Evolutionary conservation across 2,888 invertebrate species (phyloP), one percentile per base, ranked within the genome.

Genomic region (Ornithoptera priamus): DNA sequence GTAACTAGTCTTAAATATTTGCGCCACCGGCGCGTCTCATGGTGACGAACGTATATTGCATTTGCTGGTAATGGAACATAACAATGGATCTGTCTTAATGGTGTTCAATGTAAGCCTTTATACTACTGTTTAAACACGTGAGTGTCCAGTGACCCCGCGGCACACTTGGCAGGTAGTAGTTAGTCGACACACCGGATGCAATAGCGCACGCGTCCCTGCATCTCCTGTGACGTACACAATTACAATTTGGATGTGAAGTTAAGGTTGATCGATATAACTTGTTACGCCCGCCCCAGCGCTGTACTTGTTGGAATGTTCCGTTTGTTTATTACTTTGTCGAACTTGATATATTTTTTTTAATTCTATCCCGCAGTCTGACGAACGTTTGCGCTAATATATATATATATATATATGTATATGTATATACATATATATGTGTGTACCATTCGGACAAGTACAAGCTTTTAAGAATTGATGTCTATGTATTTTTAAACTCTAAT

Each of bases 1-100:
- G 81, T 82, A n/a, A 84, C 88, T 88, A 88, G 88, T 88, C 88
- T 82, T 84, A 79, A 81, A 80, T 75, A 76, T 81, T 66, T 63
- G 78, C 76, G 78, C 81, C 77, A 2, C 53, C 76, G 77, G 78
- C 76, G 78, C 76, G 74, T 76, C 75, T 76, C 74, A 73, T 74
- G 75, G 76, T 78, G 75, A 72, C 74, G 74, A 79, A 75, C 77
- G 42, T 60, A 42, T 61, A 42, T 22, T 56, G 20, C 22, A 22
- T 56, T 36, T 50, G 53, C 53, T n/a, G 53, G 53, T n/a, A n/a
- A n/a, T n/a, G 53, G 53, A n/a, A 53, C 53, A 46, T 46, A 12
- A 46, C 46, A 46, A 46, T 46, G 46, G 46, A 46, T 46, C 46
- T 46, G 46, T 46, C 46, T 46, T 15, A 46, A 46, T 46, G 46